These are phyloP conservation scores for Spodoptera littoralis DNA, from an alignment of 2,888 invertebrate species.

Conservation along the genomic window DNA sequence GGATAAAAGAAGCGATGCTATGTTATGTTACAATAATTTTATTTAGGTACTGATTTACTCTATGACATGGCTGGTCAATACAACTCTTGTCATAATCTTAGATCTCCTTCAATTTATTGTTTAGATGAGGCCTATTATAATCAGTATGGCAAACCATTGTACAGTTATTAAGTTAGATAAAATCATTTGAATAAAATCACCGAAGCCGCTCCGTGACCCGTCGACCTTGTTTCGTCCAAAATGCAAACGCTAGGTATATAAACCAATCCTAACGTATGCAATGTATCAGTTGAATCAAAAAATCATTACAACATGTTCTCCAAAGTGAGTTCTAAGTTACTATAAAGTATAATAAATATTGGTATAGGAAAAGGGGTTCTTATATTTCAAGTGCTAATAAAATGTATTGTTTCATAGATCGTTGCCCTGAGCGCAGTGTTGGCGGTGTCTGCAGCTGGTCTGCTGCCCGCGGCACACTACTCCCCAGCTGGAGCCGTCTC, in stretches of 20 bases:
- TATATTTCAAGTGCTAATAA: not conserved
- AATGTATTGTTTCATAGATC: constrained; percentile 62
- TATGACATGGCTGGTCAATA: too few species aligned
- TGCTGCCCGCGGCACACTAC: constrained; percentile 78
- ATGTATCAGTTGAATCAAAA: constrained; percentile 72
- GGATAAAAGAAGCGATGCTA: too few species aligned
- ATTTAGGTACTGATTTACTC: too few species aligned
- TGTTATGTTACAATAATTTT: too few species aligned
- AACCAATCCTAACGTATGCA: constrained; percentile 61
- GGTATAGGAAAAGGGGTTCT: too few species aligned
- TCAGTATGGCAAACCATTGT: not conserved
- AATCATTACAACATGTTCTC: constrained; percentile 77
- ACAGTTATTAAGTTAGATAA: constrained; percentile 1
- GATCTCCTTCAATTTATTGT: too few species aligned
- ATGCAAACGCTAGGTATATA: constrained; percentile 72
- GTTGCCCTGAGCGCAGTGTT: constrained; percentile 73
- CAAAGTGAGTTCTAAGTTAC: constrained; percentile 72
- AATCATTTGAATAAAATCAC: constrained; percentile 28
- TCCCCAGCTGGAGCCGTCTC: constrained; percentile 77
- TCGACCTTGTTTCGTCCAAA: constrained; percentile 78
- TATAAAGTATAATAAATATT: not conserved
- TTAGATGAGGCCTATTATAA: not conserved
- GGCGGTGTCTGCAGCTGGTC: constrained; percentile 77
- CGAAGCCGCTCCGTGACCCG: constrained; percentile 71
- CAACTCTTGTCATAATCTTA: too few species aligned